These are phyloP conservation scores for Drosophila algonquin DNA, from an alignment of 2,888 invertebrate genomes.

Conservation along the genomic window DNA sequence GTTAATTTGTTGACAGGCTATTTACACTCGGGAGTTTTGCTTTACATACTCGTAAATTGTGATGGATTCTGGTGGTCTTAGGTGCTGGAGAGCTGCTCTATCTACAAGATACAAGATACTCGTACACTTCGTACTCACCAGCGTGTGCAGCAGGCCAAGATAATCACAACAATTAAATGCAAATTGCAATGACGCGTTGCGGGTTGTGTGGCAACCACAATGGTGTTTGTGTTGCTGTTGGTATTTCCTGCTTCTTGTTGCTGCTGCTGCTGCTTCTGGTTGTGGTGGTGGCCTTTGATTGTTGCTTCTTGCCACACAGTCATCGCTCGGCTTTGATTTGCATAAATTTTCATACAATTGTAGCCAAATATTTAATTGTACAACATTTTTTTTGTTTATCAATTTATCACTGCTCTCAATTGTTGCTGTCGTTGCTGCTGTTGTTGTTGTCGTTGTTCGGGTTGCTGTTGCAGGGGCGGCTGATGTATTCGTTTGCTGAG, in stretches of 20 bases:
- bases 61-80: slow-evolving; percentile 37
- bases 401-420: slow-evolving; percentile 41
- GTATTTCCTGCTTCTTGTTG: slow-evolving; percentile 37
- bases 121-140: slow-evolving; percentile 67
- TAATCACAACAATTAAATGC: slow-evolving; percentile 83
- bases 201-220: slow-evolving; percentile 56
- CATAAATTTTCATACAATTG: slow-evolving; percentile 78
- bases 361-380: slow-evolving; percentile 64
- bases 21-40: slow-evolving; percentile 64
- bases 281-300: slow-evolving; percentile 46
- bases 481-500: slow-evolving; percentile 48
- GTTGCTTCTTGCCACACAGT: slow-evolving; percentile 58
- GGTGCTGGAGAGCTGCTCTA: neutral
- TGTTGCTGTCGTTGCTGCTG: slow-evolving; percentile 24
- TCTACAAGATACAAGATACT: slow-evolving; percentile 37
- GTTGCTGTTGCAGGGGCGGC: slow-evolving; percentile 33
- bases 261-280: slow-evolving; percentile 45
- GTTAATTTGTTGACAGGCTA: slow-evolving; percentile 77
- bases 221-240: slow-evolving; percentile 43
- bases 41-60: slow-evolving; percentile 39
- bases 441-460: slow-evolving; percentile 30
- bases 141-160: slow-evolving; percentile 81
- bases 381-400: slow-evolving; percentile 61
- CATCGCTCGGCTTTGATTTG: slow-evolving; percentile 72
- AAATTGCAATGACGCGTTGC: slow-evolving; percentile 78